Base-by-base conservation (phyloP, 2,113 vertebrate species). In the Penelope pileata region DNA sequence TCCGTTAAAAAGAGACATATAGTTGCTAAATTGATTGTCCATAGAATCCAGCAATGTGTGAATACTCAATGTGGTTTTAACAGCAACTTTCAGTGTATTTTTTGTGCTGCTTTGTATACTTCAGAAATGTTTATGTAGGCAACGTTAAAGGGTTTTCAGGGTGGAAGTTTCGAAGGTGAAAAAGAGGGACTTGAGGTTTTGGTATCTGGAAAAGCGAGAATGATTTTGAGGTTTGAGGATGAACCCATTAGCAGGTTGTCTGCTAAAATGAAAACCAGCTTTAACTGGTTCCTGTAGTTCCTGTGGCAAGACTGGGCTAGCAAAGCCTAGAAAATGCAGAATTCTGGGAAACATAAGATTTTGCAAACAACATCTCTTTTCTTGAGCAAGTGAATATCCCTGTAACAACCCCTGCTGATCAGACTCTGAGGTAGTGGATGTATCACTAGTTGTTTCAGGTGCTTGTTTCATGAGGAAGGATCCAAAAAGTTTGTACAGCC, bases 301-400 rank as follows among this genome's bases (percentile, higher is more conserved):
- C 51, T 0, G 0, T n/a, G 43, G 32, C 10, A n/a, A 45, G 16
- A 10, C 21, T 70, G 16, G 40, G 27, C 23, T 83, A 42, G 11
- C 6, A 67, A 60, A 83, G 60, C 9, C 9, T 48, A 29, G 36
- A 56, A 73, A 60, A 47, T 23, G 1, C 14, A 6, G 14, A 43
- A 12, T 77, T 74, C 68, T 86, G 12, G 22, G 26, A 70, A 63
- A 74, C 15, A 21, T 0, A 3, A 45, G 40, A 8, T 14, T 51
- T 56, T 67, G 42, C 47, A 63, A 69, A 58, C 29, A 73, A 34
- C 45, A 17, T 1, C 32, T 4, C 10, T 17, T 83, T 73, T 13
- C 17, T 53, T 72, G 48, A 81, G 23, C 1, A 1, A n/a, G 2
- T 74, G 80, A 62, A 48, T 48, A 38, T 58, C 59, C 42, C 66